phyloP scores from a whole-genome alignment of 2,888 invertebrate genomes.

The Labia minor region DNA sequence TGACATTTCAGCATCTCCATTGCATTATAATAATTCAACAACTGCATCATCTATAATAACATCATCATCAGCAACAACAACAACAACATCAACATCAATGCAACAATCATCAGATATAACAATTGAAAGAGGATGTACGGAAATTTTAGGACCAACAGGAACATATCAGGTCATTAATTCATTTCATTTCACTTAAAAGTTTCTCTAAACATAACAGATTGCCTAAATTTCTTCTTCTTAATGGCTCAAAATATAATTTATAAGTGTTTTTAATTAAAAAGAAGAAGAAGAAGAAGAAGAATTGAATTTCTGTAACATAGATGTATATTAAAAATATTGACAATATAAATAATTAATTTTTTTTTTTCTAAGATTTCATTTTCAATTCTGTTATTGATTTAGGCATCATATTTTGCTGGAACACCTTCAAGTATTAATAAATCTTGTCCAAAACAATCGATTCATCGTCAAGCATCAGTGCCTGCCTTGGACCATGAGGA shows the following conservation, averaged over 20 bases:
- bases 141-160: slow-evolving; percentile 33
- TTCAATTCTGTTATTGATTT: too few relatives aligned
- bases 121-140: slow-evolving; percentile 33
- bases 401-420: background rate
- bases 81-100: slow-evolving; percentile 33
- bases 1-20: slow-evolving; percentile 29
- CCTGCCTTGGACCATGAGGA: background rate
- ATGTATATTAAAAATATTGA: too few relatives aligned
- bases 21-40: slow-evolving; percentile 15
- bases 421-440: background rate
- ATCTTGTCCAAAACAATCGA: background rate
- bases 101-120: slow-evolving; percentile 33
- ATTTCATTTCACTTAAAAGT: too few relatives aligned
- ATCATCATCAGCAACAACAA: slow-evolving; percentile 26
- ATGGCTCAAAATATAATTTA: too few relatives aligned
- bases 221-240: too few relatives aligned
- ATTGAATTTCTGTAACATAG: background rate
- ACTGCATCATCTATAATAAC: slow-evolving; percentile 38
- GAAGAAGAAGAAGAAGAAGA: too few relatives aligned
- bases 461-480: background rate
- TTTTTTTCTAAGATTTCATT: too few relatives aligned
- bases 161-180: background rate
- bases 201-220: too few relatives aligned
- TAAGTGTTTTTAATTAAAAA: background rate
- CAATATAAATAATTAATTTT: too few relatives aligned